Conservation (phyloP, 35 echinoderm and acorn worm species). For the Lytechinus pictus region DNA sequence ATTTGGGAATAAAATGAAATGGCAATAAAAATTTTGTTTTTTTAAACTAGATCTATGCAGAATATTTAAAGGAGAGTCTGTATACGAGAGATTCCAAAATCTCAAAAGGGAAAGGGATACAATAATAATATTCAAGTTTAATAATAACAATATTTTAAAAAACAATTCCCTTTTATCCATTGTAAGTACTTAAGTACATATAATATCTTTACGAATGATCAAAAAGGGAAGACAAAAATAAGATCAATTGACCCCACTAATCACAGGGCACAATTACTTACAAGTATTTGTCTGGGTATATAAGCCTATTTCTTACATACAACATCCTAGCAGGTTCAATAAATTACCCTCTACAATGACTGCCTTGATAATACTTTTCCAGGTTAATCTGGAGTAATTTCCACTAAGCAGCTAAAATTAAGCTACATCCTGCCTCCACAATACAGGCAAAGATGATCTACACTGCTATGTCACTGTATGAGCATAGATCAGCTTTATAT, state of each 20-base stretch:
- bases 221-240: background rate
- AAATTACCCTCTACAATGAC: background rate
- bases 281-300: background rate
- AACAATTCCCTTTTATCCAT: too few relatives aligned
- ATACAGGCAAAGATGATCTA: background rate
- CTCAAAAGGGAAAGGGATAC: too few relatives aligned
- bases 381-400: constrained; percentile 42
- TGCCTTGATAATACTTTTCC: constrained; percentile 22
- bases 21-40: too few relatives aligned
- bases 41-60: too few relatives aligned
- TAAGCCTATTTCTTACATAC: background rate
- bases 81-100: too few relatives aligned
- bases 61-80: too few relatives aligned
- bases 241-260: background rate
- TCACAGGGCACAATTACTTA: background rate
- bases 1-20: too few relatives aligned
- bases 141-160: too few relatives aligned
- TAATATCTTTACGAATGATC: background rate
- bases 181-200: too few relatives aligned
- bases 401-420: constrained; percentile 45
- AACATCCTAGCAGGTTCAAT: background rate
- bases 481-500: too few relatives aligned
- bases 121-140: too few relatives aligned
- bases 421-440: background rate
- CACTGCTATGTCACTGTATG: background rate